These are phyloP conservation scores for Dryomyza anilis DNA, from an alignment of 2,888 invertebrate species.

Conservation along the genomic window DNA sequence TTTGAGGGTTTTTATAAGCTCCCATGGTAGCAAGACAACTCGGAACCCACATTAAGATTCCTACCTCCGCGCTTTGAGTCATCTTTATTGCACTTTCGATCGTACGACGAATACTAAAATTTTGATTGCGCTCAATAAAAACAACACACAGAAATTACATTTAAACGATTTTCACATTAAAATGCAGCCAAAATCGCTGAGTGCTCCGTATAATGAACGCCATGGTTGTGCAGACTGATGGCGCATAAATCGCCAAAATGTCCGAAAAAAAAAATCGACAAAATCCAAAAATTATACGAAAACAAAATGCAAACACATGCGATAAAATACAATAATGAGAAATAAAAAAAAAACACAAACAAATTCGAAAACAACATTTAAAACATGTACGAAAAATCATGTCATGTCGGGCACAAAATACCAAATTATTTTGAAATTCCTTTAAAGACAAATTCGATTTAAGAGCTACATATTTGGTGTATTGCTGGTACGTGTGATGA, in stretches of 20 bases:
- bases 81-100: neutral
- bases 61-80: neutral
- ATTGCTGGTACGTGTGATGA: slow-evolving; percentile 43
- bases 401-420: slow-evolving; percentile 2
- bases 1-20: no score
- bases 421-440: neutral
- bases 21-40: no score
- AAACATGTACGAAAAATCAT: slow-evolving; percentile 12
- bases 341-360: neutral
- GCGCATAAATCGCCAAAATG: slow-evolving; percentile 7
- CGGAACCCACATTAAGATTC: neutral
- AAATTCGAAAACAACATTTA: neutral
- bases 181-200: neutral
- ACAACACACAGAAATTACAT: neutral
- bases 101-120: neutral
- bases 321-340: neutral
- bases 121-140: neutral
- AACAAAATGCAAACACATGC: neutral
- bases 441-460: neutral
- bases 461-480: neutral
- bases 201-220: neutral
- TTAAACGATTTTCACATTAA: neutral
- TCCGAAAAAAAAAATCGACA: neutral
- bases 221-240: neutral
- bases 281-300: neutral